Evolutionary conservation across 2,113 vertebrate genomes (phyloP).

Genomic region (Bambusicola thoracicus): DNA sequence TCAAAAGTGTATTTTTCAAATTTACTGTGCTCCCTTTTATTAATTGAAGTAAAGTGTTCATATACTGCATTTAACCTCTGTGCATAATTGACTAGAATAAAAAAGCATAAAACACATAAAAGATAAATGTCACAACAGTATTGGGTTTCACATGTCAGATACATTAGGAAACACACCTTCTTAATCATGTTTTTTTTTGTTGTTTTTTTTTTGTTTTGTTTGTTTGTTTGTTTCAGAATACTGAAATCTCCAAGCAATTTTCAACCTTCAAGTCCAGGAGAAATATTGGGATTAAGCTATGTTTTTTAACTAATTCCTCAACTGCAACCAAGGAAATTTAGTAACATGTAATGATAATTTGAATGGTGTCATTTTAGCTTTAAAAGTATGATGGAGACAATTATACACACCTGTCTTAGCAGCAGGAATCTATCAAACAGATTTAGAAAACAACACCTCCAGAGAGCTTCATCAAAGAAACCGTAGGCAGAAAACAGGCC

Average conservation of each 20-base stretch:
- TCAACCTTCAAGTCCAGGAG: neutral
- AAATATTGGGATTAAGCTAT: neutral
- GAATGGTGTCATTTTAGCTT: neutral
- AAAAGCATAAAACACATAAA: neutral
- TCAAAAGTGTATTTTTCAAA: neutral
- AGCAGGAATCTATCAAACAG: neutral
- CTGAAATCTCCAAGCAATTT: neutral
- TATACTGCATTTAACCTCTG: neutral
- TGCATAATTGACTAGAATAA: neutral
- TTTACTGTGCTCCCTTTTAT: neutral
- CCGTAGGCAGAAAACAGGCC: neutral
- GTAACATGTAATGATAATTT: neutral
- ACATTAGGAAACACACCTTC: neutral
- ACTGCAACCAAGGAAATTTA: neutral
- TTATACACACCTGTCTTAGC: neutral
- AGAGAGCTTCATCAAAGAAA: slow-evolving; percentile 9
- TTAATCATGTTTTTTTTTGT: neutral
- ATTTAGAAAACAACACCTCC: neutral
- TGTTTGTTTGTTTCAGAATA: neutral
- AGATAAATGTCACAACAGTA: neutral
- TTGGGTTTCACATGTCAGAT: neutral
- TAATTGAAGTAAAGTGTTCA: neutral
- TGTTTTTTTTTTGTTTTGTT: neutral
- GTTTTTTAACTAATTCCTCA: neutral
- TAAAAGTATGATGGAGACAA: neutral